These are phyloP conservation scores for Hyposmocoma kahamanoa DNA, from an alignment of 1,140 invertebrate species.

Conservation along the genomic window DNA sequence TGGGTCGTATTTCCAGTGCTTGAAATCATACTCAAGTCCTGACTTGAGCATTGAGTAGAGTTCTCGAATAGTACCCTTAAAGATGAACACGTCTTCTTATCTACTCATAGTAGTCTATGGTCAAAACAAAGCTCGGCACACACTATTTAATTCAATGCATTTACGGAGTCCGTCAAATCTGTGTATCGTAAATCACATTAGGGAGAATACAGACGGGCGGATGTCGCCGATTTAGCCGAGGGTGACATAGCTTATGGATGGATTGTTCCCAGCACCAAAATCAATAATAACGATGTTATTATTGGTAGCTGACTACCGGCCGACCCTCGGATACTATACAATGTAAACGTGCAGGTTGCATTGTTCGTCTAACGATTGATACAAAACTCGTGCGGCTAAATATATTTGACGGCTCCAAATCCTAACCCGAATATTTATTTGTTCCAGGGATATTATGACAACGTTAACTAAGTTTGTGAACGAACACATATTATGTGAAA, in stretches of 20 bases:
- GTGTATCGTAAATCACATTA: constrained; percentile 17
- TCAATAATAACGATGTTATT: constrained; percentile 64
- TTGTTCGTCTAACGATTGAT: constrained; percentile 2
- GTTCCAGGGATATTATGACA: constrained; percentile 1
- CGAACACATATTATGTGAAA: no score
- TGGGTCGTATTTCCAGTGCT: no score
- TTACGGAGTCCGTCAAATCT: constrained; percentile 19
- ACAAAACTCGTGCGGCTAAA: background rate
- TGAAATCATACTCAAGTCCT: no score
- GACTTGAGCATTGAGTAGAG: no score
- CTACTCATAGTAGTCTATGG: no score
- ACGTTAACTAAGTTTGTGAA: no score
- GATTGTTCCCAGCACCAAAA: constrained; percentile 64
- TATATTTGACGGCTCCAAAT: background rate
- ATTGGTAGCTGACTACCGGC: constrained; percentile 25
- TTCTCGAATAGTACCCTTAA: no score
- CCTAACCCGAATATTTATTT: background rate
- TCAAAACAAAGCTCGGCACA: no score
- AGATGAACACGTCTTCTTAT: no score
- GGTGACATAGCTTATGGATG: constrained; percentile 43
- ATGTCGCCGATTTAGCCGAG: constrained; percentile 59
- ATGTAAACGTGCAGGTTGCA: constrained; percentile 12
- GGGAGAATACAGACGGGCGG: constrained; percentile 41
- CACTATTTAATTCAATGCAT: no score
- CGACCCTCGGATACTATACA: constrained; percentile 11